Percentiles rank a stretch among this genome's conserved stretches.
Evolutionary conservation across 1,140 invertebrate species (phyloP).

Genomic region (Cecropterus lyciades): DNA sequence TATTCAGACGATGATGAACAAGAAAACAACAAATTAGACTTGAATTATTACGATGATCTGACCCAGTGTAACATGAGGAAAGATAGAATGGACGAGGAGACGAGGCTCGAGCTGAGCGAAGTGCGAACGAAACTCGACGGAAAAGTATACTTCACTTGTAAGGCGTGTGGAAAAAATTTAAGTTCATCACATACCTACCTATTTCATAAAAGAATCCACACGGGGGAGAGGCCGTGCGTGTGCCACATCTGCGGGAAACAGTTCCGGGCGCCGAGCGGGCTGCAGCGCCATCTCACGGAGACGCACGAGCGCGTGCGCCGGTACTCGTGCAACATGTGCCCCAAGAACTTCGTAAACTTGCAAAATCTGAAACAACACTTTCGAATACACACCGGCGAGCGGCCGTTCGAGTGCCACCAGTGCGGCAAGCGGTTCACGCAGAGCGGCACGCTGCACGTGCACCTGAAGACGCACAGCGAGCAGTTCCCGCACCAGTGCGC

Average conservation of each 20-base stretch:
- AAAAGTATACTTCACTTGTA: conserved; percentile 84
- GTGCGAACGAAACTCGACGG: conserved; percentile 58
- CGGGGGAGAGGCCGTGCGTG: conserved; percentile 89
- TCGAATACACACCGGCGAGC: conserved; percentile 88
- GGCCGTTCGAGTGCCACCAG: conserved; percentile 85
- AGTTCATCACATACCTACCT: conserved; percentile 86
- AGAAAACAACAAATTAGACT: conserved; percentile 31
- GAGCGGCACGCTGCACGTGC: conserved; percentile 75
- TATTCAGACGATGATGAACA: conserved; percentile 40
- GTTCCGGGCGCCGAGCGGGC: conserved; percentile 87
- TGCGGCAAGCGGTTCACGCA: conserved; percentile 83
- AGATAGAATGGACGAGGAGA: conserved; percentile 59
- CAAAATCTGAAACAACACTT: conserved; percentile 85
- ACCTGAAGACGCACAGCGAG: conserved; percentile 83
- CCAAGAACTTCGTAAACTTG: conserved; percentile 85
- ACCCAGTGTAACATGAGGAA: conserved; percentile 57
- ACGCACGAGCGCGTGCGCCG: conserved; percentile 87
- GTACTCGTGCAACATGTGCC: conserved; percentile 82
- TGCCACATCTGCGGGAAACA: conserved; percentile 91
- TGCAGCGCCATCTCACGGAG: conserved; percentile 86
- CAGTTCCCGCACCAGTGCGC: conserved; percentile 85
- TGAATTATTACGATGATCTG: conserved; percentile 63
- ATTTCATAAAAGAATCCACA: conserved; percentile 87
- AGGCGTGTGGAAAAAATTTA: conserved; percentile 85
- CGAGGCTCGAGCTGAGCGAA: conserved; percentile 54